Base-by-base conservation (phyloP, 2,113 vertebrate genomes). In the Tiliqua scincoides region DNA sequence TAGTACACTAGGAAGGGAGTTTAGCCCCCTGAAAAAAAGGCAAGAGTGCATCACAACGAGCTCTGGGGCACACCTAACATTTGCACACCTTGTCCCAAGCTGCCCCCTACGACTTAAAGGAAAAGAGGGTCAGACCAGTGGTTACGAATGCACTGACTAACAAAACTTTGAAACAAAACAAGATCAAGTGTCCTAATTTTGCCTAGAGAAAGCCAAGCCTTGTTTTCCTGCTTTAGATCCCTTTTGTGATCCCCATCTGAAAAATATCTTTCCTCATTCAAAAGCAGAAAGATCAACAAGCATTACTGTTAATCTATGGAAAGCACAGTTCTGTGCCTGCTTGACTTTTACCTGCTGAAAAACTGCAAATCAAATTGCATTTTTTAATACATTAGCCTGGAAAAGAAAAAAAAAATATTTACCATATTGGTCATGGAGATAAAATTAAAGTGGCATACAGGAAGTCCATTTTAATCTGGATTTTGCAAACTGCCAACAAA, bases 271-370 rank as follows among this genome's bases (percentile, higher is more conserved):
- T 92, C 59, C 92, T 92, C 88, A 91, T 78, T 78, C 82, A 71
- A 77, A 72, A 90, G 87, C 59, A 93, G 65, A 90, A 95, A 87
- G 89, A 85, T 85, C 65, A 79, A 80, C 85, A 90, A 72, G 90
- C 79, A 80, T 89, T 91, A 81, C 82, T 62, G 57, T 82, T 88
- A 90, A 74, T 77, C 25, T 62, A 23, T 79, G 72, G 65, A 80
- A 91, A 84, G 82, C 93, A 89, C 17, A 67, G 73, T 80, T 91
- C 79, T 74, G 80, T 86, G 57, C 82, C 40, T 81, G 32, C 74
- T 72, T 79, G 74, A 67, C 79, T 87, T 89, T 90, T 86, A 88
- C 67, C 89, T 90, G 89, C 80, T 71, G 88, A 84, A 18, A 20
- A 32, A 20, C 32, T 86, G 87, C 91, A 79, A 93, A 83, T 23